These are phyloP conservation scores for Mugil cephalus DNA, from an alignment of 2,113 vertebrate species.

Conservation along the genomic window DNA sequence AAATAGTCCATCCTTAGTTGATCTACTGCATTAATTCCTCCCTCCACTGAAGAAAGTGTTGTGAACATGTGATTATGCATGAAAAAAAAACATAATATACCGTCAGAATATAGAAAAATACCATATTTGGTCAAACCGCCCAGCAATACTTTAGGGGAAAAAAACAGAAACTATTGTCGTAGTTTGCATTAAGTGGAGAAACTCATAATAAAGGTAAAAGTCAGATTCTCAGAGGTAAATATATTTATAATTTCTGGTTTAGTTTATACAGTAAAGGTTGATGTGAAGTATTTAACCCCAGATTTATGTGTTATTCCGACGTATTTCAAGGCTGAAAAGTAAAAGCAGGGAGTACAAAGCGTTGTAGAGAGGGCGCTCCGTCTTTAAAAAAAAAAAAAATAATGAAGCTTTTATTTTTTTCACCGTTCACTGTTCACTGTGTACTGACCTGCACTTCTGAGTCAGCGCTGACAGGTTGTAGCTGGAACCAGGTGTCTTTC, in stretches of 20 bases:
- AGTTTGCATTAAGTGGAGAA: no score
- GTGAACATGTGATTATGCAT: no score
- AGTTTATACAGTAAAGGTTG: background rate
- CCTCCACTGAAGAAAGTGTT: no score
- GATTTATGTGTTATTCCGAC: background rate
- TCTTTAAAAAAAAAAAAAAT: slow-evolving; percentile 7
- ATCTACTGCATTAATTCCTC: no score
- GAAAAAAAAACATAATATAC: no score
- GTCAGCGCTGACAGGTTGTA: slow-evolving; percentile 96
- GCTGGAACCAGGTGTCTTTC: slow-evolving; percentile 98
- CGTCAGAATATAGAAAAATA: no score
- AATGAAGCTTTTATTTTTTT: slow-evolving; percentile 15
- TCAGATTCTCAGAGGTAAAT: background rate
- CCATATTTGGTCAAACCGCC: no score
- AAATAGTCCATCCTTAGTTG: no score
- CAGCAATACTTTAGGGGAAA: no score
- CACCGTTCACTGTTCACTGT: slow-evolving; percentile 15
- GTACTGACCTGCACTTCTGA: slow-evolving; percentile 96
- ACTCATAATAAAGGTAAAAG: no score
- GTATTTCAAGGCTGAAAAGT: slow-evolving; percentile 4
- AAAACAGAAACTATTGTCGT: no score
- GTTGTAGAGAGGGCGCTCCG: background rate
- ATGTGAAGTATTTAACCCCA: background rate
- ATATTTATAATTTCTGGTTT: background rate
- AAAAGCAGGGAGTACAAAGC: background rate